Evolutionary conservation across 2,113 vertebrate genomes (phyloP).

Genomic region (Rhinolophus ferrumequinum): DNA sequence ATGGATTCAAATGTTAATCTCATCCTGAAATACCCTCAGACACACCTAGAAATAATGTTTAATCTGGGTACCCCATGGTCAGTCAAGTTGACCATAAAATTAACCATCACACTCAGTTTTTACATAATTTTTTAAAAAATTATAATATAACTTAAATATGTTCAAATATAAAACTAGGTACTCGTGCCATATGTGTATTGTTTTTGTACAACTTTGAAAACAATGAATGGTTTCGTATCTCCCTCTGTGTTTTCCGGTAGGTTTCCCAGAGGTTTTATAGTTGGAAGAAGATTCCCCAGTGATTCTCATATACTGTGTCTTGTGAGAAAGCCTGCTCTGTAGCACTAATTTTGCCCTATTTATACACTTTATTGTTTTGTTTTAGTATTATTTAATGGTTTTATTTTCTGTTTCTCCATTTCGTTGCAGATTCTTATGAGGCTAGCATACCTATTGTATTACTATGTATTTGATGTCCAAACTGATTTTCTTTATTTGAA

Average conservation of each 20-base stretch:
- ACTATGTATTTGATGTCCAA: neutral
- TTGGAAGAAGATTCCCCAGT: neutral
- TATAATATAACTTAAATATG: neutral
- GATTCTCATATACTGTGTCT: neutral
- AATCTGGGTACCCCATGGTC: neutral
- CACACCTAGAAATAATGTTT: constrained; percentile 1
- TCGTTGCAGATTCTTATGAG: neutral
- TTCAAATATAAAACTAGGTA: neutral
- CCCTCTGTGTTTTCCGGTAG: neutral
- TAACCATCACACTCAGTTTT: neutral
- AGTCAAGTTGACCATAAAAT: neutral
- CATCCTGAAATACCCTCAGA: neutral
- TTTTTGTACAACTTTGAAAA: neutral
- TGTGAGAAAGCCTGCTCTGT: neutral
- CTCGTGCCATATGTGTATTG: neutral
- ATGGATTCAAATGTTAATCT: neutral
- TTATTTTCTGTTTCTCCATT: neutral
- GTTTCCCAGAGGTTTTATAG: neutral
- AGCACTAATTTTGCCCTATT: neutral
- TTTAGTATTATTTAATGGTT: neutral
- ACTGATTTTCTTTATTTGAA: neutral
- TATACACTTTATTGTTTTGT: neutral
- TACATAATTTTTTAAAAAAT: neutral
- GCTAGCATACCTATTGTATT: neutral
- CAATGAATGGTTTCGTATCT: neutral